These are phyloP conservation scores for Chondrilla cf. caribensis DNA, from an alignment of 37 sponge, comb jelly and placozoan species.

Conservation along the genomic window DNA sequence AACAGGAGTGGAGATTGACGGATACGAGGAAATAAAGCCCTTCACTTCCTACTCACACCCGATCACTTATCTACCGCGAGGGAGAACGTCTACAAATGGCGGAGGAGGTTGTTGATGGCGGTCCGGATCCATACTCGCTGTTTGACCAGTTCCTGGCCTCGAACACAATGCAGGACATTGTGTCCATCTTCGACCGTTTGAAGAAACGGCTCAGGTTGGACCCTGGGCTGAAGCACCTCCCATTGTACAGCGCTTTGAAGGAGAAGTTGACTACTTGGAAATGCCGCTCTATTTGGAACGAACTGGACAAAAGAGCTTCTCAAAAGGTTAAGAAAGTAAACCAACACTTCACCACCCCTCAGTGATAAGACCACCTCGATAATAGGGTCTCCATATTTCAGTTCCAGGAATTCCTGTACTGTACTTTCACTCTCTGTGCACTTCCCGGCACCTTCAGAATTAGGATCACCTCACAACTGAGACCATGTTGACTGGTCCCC, in stretches of 20 bases:
- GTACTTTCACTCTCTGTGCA: too few relatives aligned
- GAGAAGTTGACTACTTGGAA: slow-evolving; percentile 67
- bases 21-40: too few relatives aligned
- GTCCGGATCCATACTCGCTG: slow-evolving; percentile 1
- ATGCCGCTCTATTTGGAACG: slow-evolving; percentile 47
- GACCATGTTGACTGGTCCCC: too few relatives aligned
- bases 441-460: too few relatives aligned
- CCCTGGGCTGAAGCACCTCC: background rate
- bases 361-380: too few relatives aligned
- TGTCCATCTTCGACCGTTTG: slow-evolving; percentile 1
- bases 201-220: slow-evolving; percentile 19
- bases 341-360: too few relatives aligned
- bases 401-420: too few relatives aligned
- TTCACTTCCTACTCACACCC: too few relatives aligned
- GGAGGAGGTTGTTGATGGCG: background rate
- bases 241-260: slow-evolving; percentile 45
- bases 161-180: slow-evolving; percentile 13
- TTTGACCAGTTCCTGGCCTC: slow-evolving; percentile 9
- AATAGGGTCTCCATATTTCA: too few relatives aligned
- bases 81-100: background rate
- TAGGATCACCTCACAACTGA: too few relatives aligned
- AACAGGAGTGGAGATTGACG: too few relatives aligned
- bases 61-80: too few relatives aligned
- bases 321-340: slow-evolving; percentile 22
- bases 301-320: slow-evolving; percentile 63